Evolutionary conservation across 2,797 vertebrate genomes (phyloP), one percentile per base, ranked within the genome.

Genomic region (Dermochelys coriacea): DNA sequence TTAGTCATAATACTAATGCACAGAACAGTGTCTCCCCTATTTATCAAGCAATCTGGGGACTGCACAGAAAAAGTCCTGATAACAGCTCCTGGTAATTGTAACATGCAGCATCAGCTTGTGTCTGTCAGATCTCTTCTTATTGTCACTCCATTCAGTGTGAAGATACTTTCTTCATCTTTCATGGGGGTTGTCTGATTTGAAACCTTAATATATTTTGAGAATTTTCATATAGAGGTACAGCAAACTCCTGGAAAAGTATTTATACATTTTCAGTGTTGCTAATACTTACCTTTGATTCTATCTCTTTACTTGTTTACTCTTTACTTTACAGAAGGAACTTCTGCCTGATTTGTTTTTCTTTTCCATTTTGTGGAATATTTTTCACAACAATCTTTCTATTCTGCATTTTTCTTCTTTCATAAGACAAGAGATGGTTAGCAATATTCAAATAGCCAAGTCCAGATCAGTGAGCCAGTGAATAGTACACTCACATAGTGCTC

Each of bases 51-150:
- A 96, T 95, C 93, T 93, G 80, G 84, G 75, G 93, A 86, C 83
- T 87, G 90, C 82, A 45, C 86, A 94, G 86, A 83, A 90, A 85
- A 90, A 86, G 11, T 88, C 80, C 64, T 84, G 89, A 85, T 97
- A 96, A 95, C 82, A 87, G 90, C 77, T 90, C n/a, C 84, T 71
- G 37, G 61, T 97, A 96, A 97, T 84, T 95, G 89, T 95, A 97
- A 96, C 86, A 94, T 54, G 82, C 82, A 93, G 87, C 79, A 93
- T 95, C 91, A 94, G 91, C 81, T 93, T 84, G 90, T 96, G 79
- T 93, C 91, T 96, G 80, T 95, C 91, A 94, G 90, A 96, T 89
- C 57, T 8, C 34, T 94, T 82, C 92, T 94, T 94, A 94, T 90
- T 90, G 71, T 86, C 85, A 81, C 41, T 92, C 23, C 45, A 94